Evolutionary conservation across 2,888 invertebrate genomes (phyloP).

Genomic region (Scaptomyza polygonia): DNA sequence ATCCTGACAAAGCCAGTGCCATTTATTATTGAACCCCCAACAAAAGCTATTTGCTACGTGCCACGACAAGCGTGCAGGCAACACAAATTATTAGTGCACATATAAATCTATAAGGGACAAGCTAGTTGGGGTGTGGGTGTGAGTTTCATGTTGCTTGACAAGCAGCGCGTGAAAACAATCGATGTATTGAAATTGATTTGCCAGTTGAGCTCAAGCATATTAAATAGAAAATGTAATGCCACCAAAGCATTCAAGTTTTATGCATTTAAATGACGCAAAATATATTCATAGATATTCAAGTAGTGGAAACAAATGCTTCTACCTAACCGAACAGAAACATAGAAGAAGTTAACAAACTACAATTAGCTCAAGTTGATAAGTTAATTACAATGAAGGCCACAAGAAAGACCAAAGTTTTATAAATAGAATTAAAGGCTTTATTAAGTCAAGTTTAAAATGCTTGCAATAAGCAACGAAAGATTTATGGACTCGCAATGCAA

Average conservation of each 20-base stretch:
- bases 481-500: conserved; percentile 1
- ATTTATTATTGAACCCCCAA: conserved; percentile 81
- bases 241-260: conserved; percentile 2
- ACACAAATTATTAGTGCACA: conserved; percentile 49
- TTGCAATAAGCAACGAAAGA: conserved; percentile 5
- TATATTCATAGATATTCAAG: conserved; percentile 17
- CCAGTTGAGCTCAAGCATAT: conserved; percentile 65
- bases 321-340: not conserved
- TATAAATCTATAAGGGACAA: conserved; percentile 19
- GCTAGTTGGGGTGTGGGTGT: not conserved
- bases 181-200: conserved; percentile 74
- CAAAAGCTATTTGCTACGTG: conserved; percentile 59
- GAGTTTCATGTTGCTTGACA: not conserved
- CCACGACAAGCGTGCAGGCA: conserved; percentile 41
- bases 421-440: conserved; percentile 72
- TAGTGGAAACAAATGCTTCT: not conserved
- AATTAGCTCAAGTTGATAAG: conserved; percentile 67
- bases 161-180: conserved; percentile 26
- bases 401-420: conserved; percentile 38
- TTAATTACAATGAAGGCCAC: conserved; percentile 34
- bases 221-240: conserved; percentile 53
- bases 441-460: conserved; percentile 28
- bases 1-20: conserved; percentile 81
- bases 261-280: conserved; percentile 8
- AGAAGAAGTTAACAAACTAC: conserved; percentile 34